Evolutionary conservation across 2,797 vertebrate species (phyloP).

Genomic region (Ctenopoma kingsleyae): DNA sequence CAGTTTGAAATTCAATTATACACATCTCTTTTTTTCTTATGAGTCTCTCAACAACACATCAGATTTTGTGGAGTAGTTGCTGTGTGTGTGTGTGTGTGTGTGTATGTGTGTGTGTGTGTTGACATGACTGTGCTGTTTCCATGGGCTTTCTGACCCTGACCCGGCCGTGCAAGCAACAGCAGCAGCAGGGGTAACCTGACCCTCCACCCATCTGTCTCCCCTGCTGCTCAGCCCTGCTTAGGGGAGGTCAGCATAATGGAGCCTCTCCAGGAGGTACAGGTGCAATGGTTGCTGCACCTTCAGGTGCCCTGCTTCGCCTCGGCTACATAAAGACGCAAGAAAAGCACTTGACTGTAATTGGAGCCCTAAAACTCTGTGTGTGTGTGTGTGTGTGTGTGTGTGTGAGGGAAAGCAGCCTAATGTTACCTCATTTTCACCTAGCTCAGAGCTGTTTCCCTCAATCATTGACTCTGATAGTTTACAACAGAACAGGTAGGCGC

Average conservation of each 20-base stretch:
- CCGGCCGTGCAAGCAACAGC: conserved; percentile 62
- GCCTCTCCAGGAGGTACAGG: conserved; percentile 79
- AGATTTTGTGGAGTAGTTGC: conserved; percentile 18
- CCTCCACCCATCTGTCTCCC: conserved; percentile 88
- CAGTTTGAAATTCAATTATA: conserved; percentile 81
- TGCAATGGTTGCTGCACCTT: conserved; percentile 76
- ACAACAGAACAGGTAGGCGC: conserved; percentile 52
- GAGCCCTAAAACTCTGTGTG: conserved; percentile 53
- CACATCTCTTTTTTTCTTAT: neutral
- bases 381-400: neutral
- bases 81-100: conserved; percentile 18
- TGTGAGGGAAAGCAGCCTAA: conserved; percentile 48
- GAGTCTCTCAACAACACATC: neutral
- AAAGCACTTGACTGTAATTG: conserved; percentile 78
- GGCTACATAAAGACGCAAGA: conserved; percentile 62
- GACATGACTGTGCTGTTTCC: conserved; percentile 70
- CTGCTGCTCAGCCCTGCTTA: conserved; percentile 78
- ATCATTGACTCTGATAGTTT: conserved; percentile 35
- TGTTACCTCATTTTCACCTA: conserved; percentile 62
- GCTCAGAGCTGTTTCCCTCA: conserved; percentile 30
- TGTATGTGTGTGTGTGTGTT: conserved; percentile 26
- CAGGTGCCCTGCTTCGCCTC: conserved; percentile 62
- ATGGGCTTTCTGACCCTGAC: conserved; percentile 77
- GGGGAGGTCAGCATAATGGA: conserved; percentile 72
- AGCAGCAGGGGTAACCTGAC: conserved; percentile 85